A percentile compares a stretch with the other conserved stretches of the same genome.
Conservation (phyloP, 2,888 invertebrate genomes). For the Sesamia inferens region DNA sequence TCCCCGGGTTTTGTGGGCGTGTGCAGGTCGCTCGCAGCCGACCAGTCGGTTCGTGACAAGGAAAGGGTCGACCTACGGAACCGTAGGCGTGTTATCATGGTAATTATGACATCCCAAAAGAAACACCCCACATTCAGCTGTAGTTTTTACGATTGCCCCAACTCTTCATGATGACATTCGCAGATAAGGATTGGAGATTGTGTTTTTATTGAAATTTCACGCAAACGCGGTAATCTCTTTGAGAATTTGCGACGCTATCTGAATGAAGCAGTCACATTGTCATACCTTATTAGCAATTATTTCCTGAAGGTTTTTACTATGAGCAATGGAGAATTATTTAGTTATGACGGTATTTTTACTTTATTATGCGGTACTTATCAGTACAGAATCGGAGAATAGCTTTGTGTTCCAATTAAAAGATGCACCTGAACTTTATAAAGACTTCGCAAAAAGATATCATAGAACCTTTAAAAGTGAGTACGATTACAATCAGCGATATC, state of each 20-base stretch:
- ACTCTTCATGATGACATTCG: slow-evolving; percentile 55
- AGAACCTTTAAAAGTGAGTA: slow-evolving; percentile 66
- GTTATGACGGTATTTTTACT: slow-evolving; percentile 37
- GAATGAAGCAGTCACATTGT: slow-evolving; percentile 57
- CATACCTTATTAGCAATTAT: slow-evolving; percentile 11
- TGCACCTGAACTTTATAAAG: slow-evolving; percentile 61
- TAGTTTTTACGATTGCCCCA: slow-evolving; percentile 66
- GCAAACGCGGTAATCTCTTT: slow-evolving; percentile 45
- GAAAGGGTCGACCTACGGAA: slow-evolving; percentile 76
- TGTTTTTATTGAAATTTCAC: slow-evolving; percentile 68
- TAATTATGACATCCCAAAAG: slow-evolving; percentile 76
- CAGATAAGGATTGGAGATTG: slow-evolving; percentile 60
- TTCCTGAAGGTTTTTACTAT: slow-evolving; percentile 2
- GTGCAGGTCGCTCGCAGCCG: slow-evolving; percentile 62
- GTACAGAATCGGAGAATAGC: slow-evolving; percentile 17
- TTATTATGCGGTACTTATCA: not conserved
- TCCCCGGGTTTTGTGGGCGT: slow-evolving; percentile 66
- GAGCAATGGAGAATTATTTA: slow-evolving; percentile 53
- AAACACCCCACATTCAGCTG: slow-evolving; percentile 64
- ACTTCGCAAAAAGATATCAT: slow-evolving; percentile 66
- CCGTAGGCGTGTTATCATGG: slow-evolving; percentile 71
- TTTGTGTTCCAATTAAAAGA: slow-evolving; percentile 64
- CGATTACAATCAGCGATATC: slow-evolving; percentile 72
- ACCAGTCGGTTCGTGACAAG: slow-evolving; percentile 65
- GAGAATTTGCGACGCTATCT: slow-evolving; percentile 48